Percentiles rank a stretch among this genome's conserved stretches.
Conservation (phyloP, 2,888 invertebrate genomes). For the Parasteatoda lunata region DNA sequence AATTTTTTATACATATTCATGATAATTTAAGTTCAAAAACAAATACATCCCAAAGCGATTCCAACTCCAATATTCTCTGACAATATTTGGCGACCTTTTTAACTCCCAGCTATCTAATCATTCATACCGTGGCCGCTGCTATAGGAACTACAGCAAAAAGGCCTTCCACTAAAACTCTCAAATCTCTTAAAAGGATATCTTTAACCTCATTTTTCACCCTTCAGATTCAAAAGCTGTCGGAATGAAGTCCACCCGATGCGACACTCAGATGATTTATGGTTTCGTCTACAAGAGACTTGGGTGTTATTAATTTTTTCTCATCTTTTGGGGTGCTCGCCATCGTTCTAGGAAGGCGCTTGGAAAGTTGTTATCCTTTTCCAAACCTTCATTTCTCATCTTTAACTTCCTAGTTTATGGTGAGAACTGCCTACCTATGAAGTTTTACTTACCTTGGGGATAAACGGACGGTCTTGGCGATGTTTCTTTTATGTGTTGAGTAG, state of each 20-base stretch:
- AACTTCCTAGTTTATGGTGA: conserved; percentile 3
- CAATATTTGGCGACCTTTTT: too few species aligned
- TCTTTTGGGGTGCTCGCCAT: conserved; percentile 15
- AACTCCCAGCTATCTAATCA: not conserved
- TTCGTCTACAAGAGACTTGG: conserved; percentile 7
- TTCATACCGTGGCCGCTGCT: not conserved
- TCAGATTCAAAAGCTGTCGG: conserved; percentile 48
- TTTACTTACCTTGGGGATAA: not conserved
- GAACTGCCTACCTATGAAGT: conserved; percentile 30
- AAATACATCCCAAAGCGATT: too few species aligned
- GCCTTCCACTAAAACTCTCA: conserved; percentile 23
- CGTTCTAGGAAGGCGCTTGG: conserved; percentile 10
- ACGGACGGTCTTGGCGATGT: conserved; percentile 33
- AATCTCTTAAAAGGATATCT: conserved; percentile 62
- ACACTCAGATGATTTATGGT: conserved; percentile 50
- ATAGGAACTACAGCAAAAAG: not conserved
- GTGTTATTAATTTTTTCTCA: conserved; percentile 50
- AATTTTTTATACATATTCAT: too few species aligned
- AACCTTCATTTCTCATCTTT: conserved; percentile 31
- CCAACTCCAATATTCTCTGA: too few species aligned
- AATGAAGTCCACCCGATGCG: conserved; percentile 42
- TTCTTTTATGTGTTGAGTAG: conserved; percentile 4
- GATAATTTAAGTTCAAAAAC: too few species aligned
- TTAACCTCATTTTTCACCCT: conserved; percentile 54
- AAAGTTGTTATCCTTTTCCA: conserved; percentile 3